Conservation (phyloP, 2,113 vertebrate species). For the Mesitornis unicolor region DNA sequence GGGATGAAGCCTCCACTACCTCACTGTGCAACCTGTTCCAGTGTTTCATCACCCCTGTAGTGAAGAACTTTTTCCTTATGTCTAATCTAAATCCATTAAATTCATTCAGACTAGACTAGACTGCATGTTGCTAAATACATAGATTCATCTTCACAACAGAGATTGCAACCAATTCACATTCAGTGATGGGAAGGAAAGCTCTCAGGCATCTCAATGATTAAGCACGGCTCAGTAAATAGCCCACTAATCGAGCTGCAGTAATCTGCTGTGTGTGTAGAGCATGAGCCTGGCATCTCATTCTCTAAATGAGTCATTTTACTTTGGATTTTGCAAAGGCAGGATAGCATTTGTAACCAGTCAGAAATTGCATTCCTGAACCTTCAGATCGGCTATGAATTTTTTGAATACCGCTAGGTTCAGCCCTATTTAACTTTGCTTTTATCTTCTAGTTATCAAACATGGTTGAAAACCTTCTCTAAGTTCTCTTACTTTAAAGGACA, state of each 20-base stretch:
- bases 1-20: too few species aligned
- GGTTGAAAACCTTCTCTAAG: neutral
- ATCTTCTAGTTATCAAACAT: neutral
- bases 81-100: too few species aligned
- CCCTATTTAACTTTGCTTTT: neutral
- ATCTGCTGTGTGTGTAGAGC: neutral
- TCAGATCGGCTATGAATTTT: neutral
- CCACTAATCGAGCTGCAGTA: neutral
- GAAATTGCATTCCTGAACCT: neutral
- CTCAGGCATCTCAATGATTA: neutral
- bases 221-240: neutral
- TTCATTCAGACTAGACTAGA: neutral
- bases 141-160: neutral
- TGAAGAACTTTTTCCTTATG: too few species aligned
- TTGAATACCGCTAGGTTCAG: neutral
- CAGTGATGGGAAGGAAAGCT: neutral
- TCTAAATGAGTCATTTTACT: neutral
- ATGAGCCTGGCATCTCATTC: neutral
- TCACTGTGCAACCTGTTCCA: too few species aligned
- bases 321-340: neutral
- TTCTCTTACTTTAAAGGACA: neutral
- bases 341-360: neutral
- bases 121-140: neutral
- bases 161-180: neutral
- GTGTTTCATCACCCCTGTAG: too few species aligned